Conservation (phyloP, 2,888 invertebrate species). For the Antheraea assamensis region DNA sequence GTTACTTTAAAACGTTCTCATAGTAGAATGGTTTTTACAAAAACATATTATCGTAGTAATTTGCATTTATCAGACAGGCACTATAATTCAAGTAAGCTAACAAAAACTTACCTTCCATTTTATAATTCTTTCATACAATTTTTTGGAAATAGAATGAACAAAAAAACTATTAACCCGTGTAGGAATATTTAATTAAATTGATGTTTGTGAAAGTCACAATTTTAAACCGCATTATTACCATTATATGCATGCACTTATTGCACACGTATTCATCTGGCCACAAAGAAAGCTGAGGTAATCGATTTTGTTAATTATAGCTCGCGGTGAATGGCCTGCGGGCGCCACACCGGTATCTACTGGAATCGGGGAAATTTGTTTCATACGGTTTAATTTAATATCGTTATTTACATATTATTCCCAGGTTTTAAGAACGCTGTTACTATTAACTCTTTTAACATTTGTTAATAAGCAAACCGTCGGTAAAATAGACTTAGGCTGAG, state of each 20-base stretch:
- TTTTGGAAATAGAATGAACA: too few relatives aligned
- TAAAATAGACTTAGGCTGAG: too few relatives aligned
- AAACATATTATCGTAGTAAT: too few relatives aligned
- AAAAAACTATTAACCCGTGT: too few relatives aligned
- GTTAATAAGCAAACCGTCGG: too few relatives aligned
- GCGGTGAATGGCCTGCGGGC: slow-evolving; percentile 43
- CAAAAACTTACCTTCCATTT: too few relatives aligned
- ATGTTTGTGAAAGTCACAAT: not conserved
- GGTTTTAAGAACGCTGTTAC: not conserved
- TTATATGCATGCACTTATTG: not conserved
- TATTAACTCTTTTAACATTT: too few relatives aligned
- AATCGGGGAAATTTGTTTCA: not conserved
- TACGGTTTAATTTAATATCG: not conserved
- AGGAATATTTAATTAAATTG: not conserved
- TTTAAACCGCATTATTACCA: not conserved
- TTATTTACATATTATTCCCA: not conserved
- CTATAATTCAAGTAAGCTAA: too few relatives aligned
- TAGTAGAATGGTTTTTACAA: too few relatives aligned
- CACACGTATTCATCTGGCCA: slow-evolving; percentile 20
- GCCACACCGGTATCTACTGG: slow-evolving; percentile 21
- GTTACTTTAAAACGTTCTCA: too few relatives aligned
- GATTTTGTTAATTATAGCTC: slow-evolving; percentile 51
- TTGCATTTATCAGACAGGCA: too few relatives aligned
- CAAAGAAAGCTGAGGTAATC: slow-evolving; percentile 36
- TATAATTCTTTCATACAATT: too few relatives aligned